These are phyloP conservation scores for Rhinichthys osculus DNA, from an alignment of 2,797 vertebrate genomes.

Conservation along the genomic window DNA sequence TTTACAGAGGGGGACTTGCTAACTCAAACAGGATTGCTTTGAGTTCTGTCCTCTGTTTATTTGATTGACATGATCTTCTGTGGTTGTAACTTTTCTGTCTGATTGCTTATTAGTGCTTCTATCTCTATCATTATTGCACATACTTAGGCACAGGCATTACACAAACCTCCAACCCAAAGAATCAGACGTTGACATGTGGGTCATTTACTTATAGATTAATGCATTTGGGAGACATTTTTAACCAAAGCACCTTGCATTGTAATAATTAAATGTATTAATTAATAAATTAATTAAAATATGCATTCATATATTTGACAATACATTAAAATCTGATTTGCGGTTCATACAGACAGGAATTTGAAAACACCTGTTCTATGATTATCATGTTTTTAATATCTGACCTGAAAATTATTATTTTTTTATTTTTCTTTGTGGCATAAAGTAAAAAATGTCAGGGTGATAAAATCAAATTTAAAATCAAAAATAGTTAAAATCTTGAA, in stretches of 20 bases:
- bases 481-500: no score
- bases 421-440: neutral
- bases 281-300: neutral
- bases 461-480: neutral
- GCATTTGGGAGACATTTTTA: neutral
- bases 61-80: neutral
- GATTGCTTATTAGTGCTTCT: neutral
- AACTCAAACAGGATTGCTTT: neutral
- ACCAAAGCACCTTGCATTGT: neutral
- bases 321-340: neutral
- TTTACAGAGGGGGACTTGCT: neutral
- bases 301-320: neutral
- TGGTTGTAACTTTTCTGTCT: neutral
- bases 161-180: neutral
- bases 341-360: neutral
- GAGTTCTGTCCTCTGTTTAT: neutral
- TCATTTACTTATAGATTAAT: neutral
- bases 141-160: neutral
- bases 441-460: neutral
- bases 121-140: neutral
- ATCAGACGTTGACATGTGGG: neutral
- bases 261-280: neutral
- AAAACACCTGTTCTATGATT: neutral
- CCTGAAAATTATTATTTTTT: neutral
- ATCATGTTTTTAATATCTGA: neutral